Evolutionary conservation across 2,797 vertebrate species (phyloP), one percentile per base, ranked within the genome.

Genomic region (Fistularia tabacaria): DNA sequence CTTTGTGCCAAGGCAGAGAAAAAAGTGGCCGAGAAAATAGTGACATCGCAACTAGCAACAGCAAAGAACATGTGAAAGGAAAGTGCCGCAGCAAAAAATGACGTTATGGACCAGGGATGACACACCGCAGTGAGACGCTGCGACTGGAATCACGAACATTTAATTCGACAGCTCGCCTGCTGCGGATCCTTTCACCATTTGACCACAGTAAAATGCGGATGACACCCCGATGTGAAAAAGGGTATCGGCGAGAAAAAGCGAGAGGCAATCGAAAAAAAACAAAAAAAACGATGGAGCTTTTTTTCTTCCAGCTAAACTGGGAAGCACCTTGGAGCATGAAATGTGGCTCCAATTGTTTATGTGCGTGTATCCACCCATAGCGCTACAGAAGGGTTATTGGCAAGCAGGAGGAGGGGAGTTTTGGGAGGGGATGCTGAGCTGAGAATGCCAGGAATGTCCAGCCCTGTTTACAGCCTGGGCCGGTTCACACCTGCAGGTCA

Each of bases 401-500:
- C 76, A 82, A 76, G 71, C 71, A 79, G 83, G 77, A 83, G 87
- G 83, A 84, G 82, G 76, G 82, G 80, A 81, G 81, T 79, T 80
- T 83, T 60, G 74, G 74, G 77, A 73, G 75, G 80, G 84, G 88
- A 88, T 90, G 86, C 87, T 86, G 81, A 78, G 79, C 49, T 44
- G 82, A 82, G 89, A 91, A 90, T 87, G 89, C 78, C 59, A 82
- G 87, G 87, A 93, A 93, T 92, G 88, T 84, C 80, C 85, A 75
- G 69, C 59, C 85, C 84, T 90, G 84, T 88, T 92, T 91, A 87
- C 83, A 80, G 77, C 87, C 81, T 59, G 73, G 84, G 81, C 85
- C 81, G 86, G 82, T 89, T 91, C 82, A 87, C 90, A 93, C 90
- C 89, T 93, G 90, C 84, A 89, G 88, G 88, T 90, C 90, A 88